Evolutionary conservation across 2,113 vertebrate species (phyloP), one percentile per base, ranked within the genome.

Genomic region (Leiothrix lutea): DNA sequence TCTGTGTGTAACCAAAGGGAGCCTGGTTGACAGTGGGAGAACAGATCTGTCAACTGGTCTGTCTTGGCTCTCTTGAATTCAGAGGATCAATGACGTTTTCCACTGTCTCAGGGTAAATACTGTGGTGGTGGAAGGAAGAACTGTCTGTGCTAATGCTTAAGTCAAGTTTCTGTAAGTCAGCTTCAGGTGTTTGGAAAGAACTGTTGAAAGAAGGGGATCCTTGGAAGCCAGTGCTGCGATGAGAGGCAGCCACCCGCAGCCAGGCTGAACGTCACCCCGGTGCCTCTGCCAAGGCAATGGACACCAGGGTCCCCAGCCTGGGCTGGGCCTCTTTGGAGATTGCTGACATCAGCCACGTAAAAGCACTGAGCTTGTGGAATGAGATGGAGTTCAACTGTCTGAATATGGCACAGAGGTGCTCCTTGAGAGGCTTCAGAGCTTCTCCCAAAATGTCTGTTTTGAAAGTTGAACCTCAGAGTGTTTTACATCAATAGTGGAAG

Each of bases 381-480:
- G 53, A 58, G 40, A 13, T 25, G 57, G 74, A 83, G 22, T 36
- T 79, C 38, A 24, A 8, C 57, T 82, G 53, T 26, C 53, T 86
- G 74, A 57, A 9, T 13, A 13, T 45, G 51, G 85, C 56, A 56
- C 60, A 56, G 54, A 80, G 25, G 12, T 35, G 56, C 31, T 83
- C 80, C 88, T 33, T 23, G 56, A 64, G 44, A 56, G 10, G 44
- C 69, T 90, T 74, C 80, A 51, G 69, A 78, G 69, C n/a, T 56
- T 88, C 75, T 70, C 82, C 79, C 48, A n/a, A 67, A 90, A 80
- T 18, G 24, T 77, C 84, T 77, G 50, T 86, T 92, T 86, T 88
- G 79, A 78, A 86, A 78, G 90, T 61, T 77, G 86, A 90, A 95
- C 64, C 61, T 80, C 75, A 58, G 36, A 88, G 72, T 93, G 38